Percentiles rank a stretch among this genome's conserved stretches.
phyloP scores from a whole-genome alignment of 2,888 invertebrate species.

The Amorpha juglandis region DNA sequence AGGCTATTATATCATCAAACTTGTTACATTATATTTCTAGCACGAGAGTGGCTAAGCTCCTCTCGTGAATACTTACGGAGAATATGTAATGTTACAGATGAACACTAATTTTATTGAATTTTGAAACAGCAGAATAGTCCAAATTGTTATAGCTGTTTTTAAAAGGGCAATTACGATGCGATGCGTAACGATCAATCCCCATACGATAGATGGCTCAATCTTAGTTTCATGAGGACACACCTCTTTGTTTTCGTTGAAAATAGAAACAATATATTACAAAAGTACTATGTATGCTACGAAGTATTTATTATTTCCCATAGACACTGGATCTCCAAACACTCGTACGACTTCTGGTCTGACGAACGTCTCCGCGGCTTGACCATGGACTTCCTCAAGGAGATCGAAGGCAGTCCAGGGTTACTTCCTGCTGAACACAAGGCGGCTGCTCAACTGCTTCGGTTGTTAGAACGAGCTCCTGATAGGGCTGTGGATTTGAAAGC shows the following conservation, averaged over 20 bases:
- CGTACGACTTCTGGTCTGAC: constrained; percentile 93
- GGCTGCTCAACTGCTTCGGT: constrained; percentile 90
- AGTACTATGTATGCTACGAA: not conserved
- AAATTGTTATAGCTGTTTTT: too few relatives aligned
- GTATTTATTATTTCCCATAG: constrained; percentile 57
- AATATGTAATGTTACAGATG: too few relatives aligned
- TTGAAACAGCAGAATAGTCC: too few relatives aligned
- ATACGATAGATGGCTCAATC: too few relatives aligned
- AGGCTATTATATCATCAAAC: constrained; percentile 2
- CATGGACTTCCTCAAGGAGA: constrained; percentile 94
- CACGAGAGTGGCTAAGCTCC: not conserved
- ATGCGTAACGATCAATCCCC: too few relatives aligned
- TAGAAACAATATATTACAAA: too few relatives aligned
- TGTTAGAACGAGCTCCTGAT: constrained; percentile 90
- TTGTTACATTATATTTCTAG: not conserved
- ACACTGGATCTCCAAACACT: constrained; percentile 96
- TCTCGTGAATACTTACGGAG: too few relatives aligned
- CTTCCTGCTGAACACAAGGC: constrained; percentile 95
- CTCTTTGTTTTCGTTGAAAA: too few relatives aligned
- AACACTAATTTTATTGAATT: too few relatives aligned
- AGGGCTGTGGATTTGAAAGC: constrained; percentile 88
- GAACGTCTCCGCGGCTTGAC: constrained; percentile 89
- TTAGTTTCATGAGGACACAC: too few relatives aligned
- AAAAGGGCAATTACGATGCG: too few relatives aligned
- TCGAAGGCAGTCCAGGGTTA: constrained; percentile 91